Percentiles rank a stretch among this genome's conserved stretches.
Evolutionary conservation across 1,140 invertebrate genomes (phyloP).

Genomic region (Pararge aegeria): DNA sequence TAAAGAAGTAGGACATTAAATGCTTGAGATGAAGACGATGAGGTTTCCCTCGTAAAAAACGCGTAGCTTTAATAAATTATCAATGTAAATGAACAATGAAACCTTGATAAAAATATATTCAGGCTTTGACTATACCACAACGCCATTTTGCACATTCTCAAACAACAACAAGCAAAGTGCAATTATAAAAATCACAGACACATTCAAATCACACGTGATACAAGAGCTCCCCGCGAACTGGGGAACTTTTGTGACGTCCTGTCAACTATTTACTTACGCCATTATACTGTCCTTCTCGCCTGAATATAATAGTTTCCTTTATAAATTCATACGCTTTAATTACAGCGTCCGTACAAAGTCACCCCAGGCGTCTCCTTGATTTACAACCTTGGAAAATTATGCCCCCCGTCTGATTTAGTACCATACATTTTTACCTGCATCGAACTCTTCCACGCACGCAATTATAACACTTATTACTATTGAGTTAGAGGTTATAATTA

Average conservation of each 20-base stretch:
- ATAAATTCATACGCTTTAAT: conserved; percentile 44
- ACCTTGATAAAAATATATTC: background rate
- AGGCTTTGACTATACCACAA: background rate
- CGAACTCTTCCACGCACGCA: conserved; percentile 4
- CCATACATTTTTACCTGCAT: conserved; percentile 52
- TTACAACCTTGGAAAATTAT: conserved; percentile 53
- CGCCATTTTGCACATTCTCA: background rate
- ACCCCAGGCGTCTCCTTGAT: conserved; percentile 45
- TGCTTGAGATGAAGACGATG: no score
- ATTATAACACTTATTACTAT: conserved; percentile 6
- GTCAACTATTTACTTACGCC: conserved; percentile 12
- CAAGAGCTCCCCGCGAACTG: background rate
- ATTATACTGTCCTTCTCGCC: conserved; percentile 3
- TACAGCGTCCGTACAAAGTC: conserved; percentile 35
- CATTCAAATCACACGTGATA: background rate
- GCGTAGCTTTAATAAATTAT: no score
- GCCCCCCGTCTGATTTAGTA: conserved; percentile 53
- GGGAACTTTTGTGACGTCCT: conserved; percentile 1
- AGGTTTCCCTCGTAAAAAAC: no score
- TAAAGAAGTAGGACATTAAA: no score
- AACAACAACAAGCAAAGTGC: background rate
- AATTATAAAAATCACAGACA: conserved; percentile 4
- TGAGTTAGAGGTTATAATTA: background rate
- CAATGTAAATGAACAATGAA: no score
- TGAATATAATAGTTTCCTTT: conserved; percentile 38